Percentiles rank a stretch among this genome's conserved stretches.
Evolutionary conservation across 1,140 invertebrate species (phyloP).

Genomic region (Rhyacophila brunnea): DNA sequence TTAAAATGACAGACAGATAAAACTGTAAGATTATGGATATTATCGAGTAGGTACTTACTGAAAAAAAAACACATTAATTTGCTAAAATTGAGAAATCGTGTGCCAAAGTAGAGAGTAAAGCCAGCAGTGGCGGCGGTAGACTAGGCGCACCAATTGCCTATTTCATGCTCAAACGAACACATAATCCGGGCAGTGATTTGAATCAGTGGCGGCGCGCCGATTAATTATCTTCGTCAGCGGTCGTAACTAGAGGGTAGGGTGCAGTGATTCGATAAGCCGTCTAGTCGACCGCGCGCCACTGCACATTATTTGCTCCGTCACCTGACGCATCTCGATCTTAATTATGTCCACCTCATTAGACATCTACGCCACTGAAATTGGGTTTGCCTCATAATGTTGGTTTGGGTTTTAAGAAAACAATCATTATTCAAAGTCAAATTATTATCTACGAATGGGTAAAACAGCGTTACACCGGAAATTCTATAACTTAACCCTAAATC

Average conservation of each 20-base stretch:
- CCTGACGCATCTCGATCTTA: too few relatives aligned
- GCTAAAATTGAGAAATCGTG: too few relatives aligned
- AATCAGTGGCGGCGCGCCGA: slow-evolving; percentile 22
- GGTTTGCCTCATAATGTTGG: too few relatives aligned
- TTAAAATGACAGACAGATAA: not conserved
- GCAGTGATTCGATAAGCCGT: slow-evolving; percentile 26
- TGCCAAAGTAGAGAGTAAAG: too few relatives aligned
- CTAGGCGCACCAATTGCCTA: slow-evolving; percentile 18
- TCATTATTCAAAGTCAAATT: too few relatives aligned
- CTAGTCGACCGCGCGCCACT: slow-evolving; percentile 9
- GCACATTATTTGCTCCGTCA: slow-evolving; percentile 1
- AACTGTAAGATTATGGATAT: not conserved
- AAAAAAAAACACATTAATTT: not conserved
- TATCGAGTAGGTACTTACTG: not conserved
- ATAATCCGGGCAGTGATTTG: slow-evolving; percentile 25
- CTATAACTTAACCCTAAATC: too few relatives aligned
- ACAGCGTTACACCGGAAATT: too few relatives aligned
- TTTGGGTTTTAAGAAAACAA: too few relatives aligned
- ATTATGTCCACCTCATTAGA: too few relatives aligned
- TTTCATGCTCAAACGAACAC: slow-evolving; percentile 31
- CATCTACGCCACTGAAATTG: too few relatives aligned
- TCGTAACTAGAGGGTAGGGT: not conserved
- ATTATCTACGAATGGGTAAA: too few relatives aligned
- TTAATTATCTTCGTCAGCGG: slow-evolving; percentile 25
- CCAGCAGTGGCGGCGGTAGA: not conserved